Evolutionary conservation across 1,140 invertebrate species (phyloP).

Genomic region (Vanessa tameamea): DNA sequence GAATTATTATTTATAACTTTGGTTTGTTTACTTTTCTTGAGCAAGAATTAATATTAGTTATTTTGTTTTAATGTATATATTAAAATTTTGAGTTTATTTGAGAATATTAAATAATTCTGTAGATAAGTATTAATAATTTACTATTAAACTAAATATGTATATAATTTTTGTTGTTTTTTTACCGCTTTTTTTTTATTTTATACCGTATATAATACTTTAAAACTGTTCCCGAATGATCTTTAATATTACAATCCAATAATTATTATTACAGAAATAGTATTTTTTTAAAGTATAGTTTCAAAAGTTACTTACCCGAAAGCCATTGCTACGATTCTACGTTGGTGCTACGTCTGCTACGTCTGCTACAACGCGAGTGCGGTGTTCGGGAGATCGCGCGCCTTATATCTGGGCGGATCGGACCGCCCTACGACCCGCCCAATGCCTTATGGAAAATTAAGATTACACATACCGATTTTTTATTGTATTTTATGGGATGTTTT

Average conservation of each 20-base stretch:
- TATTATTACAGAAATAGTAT: not conserved
- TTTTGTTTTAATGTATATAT: too few relatives aligned
- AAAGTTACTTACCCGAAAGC: constrained; percentile 59
- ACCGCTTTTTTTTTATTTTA: too few relatives aligned
- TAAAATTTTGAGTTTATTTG: too few relatives aligned
- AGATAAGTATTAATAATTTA: too few relatives aligned
- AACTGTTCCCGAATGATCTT: too few relatives aligned
- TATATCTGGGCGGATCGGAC: constrained; percentile 53
- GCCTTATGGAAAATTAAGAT: constrained; percentile 19
- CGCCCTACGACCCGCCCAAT: constrained; percentile 52
- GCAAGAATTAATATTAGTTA: too few relatives aligned
- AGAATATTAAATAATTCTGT: too few relatives aligned
- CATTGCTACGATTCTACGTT: constrained; percentile 49
- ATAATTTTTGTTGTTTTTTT: too few relatives aligned
- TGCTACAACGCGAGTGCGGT: constrained; percentile 60
- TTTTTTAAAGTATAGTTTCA: not conserved
- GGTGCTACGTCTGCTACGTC: constrained; percentile 41
- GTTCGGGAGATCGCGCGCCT: constrained; percentile 46
- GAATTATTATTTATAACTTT: too few relatives aligned
- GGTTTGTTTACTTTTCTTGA: too few relatives aligned
- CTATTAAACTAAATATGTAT: too few relatives aligned
- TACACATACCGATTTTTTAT: constrained; percentile 16
- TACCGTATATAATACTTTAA: too few relatives aligned
- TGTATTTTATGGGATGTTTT: not conserved
- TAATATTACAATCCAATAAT: not conserved